These are phyloP conservation scores for Hipparchia semele DNA, from an alignment of 2,888 invertebrate genomes.

Conservation along the genomic window DNA sequence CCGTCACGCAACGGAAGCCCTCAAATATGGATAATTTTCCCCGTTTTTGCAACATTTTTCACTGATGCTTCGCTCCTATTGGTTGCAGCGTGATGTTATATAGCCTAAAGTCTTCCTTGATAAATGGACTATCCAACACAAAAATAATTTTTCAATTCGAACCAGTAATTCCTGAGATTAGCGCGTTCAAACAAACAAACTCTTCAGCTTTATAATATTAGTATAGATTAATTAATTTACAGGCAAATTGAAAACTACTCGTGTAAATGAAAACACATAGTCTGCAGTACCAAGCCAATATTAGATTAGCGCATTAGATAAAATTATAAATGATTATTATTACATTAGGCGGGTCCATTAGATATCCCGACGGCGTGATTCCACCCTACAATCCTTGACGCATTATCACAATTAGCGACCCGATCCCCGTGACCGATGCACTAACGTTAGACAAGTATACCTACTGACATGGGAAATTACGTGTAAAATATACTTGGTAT, in stretches of 20 bases:
- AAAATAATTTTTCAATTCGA: no score
- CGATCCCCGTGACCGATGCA: neutral
- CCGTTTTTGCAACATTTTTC: no score
- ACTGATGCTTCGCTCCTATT: no score
- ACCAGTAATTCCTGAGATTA: no score
- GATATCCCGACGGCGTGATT: slow-evolving; percentile 6
- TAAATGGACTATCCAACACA: no score
- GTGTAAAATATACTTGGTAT: no score
- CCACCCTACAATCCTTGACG: slow-evolving; percentile 6
- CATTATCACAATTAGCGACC: slow-evolving; percentile 7
- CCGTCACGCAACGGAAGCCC: no score
- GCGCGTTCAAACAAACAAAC: no score
- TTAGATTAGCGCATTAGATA: neutral
- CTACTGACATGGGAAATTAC: neutral
- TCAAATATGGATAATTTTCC: no score
- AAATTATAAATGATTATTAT: slow-evolving; percentile 14
- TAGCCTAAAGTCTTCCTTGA: no score
- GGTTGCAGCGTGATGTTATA: no score
- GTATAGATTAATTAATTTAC: neutral
- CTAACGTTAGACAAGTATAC: slow-evolving; percentile 7
- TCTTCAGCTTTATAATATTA: no score
- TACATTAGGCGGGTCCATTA: slow-evolving; percentile 10
- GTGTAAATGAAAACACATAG: slow-evolving; percentile 1
- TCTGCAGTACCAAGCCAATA: neutral
- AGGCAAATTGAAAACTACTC: slow-evolving; percentile 5